phyloP scores from a whole-genome alignment of 2,797 vertebrate genomes.

The Eupleurogrammus muticus region DNA sequence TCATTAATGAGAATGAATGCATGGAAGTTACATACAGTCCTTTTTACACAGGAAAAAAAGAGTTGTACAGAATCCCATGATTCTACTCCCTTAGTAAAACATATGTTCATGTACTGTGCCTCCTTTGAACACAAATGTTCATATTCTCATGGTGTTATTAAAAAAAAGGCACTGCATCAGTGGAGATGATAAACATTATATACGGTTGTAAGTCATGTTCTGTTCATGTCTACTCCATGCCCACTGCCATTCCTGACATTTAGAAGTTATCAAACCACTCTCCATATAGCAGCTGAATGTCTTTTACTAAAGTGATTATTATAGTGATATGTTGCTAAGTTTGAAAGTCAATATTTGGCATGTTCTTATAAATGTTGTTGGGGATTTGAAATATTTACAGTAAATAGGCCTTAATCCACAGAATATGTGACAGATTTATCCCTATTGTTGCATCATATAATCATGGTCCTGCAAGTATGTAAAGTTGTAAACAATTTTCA shows the following conservation, averaged over 20 bases:
- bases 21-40: too few relatives aligned
- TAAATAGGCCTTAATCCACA: background rate
- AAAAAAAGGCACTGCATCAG: background rate
- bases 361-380: too few relatives aligned
- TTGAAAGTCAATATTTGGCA: background rate
- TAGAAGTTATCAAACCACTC: too few relatives aligned
- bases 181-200: too few relatives aligned
- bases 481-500: background rate
- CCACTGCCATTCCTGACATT: too few relatives aligned
- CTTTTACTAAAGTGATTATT: too few relatives aligned
- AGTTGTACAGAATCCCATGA: constrained; percentile 12
- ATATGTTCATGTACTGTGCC: constrained; percentile 20
- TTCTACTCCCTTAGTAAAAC: constrained; percentile 26
- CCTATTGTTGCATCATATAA: background rate
- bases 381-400: constrained; percentile 10
- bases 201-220: too few relatives aligned
- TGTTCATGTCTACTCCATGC: too few relatives aligned
- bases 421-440: background rate
- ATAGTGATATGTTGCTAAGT: background rate
- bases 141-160: constrained; percentile 8
- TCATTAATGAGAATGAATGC: too few relatives aligned
- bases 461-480: background rate
- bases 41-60: constrained; percentile 4
- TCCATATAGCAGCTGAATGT: too few relatives aligned
- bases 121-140: constrained; percentile 4